Evolutionary conservation across 2,113 vertebrate genomes (phyloP).

Genomic region (Epinephelus cyanopodus): DNA sequence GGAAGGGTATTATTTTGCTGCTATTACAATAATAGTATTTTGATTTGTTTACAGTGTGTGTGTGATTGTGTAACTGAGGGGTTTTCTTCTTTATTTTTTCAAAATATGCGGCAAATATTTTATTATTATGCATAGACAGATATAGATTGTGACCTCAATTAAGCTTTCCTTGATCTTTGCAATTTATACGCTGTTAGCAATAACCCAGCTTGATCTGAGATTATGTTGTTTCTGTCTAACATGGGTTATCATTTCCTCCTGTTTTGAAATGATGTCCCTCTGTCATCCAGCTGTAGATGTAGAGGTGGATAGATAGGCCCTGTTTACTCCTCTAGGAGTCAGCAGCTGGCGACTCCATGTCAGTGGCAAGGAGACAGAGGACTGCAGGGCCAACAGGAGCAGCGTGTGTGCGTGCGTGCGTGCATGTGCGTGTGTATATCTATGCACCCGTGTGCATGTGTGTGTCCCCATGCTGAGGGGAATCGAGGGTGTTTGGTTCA

Average conservation of each 20-base stretch:
- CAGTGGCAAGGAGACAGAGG: constrained; percentile 67
- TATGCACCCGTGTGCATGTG: constrained; percentile 33
- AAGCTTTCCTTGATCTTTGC: background rate
- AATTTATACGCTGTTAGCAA: background rate
- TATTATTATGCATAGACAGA: background rate
- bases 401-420: constrained; percentile 18
- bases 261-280: constrained; percentile 8
- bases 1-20: background rate
- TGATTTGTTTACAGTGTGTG: background rate
- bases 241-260: background rate
- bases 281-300: constrained; percentile 33
- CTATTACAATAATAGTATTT: background rate
- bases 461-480: constrained; percentile 67
- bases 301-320: constrained; percentile 16
- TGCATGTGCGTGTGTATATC: constrained; percentile 9
- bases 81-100: background rate
- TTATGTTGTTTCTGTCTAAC: background rate
- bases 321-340: constrained; percentile 69
- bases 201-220: background rate
- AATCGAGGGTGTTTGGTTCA: constrained; percentile 76
- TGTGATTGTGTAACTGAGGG: background rate
- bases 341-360: constrained; percentile 75
- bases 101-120: background rate
- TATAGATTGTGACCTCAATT: background rate
- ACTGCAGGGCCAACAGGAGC: constrained; percentile 61